A percentile compares a stretch with the other conserved stretches of the same genome.
phyloP scores from a whole-genome alignment of 2,113 vertebrate species.

The Pterocles burchelli region DNA sequence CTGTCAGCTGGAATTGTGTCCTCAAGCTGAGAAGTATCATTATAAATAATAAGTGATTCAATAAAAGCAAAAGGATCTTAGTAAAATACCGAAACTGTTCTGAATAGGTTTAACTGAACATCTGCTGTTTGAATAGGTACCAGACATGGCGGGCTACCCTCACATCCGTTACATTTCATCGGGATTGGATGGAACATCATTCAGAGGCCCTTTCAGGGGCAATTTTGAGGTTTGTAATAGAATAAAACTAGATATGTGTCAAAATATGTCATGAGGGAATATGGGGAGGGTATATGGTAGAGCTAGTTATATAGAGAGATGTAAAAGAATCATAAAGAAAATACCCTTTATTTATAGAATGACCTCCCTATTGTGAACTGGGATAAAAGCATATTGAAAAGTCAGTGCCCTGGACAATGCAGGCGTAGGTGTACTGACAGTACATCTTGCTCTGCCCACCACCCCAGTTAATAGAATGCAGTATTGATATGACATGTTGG shows the following conservation, averaged over 20 bases:
- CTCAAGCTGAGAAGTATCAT: constrained; percentile 31
- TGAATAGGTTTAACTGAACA: constrained; percentile 71
- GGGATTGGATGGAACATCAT: constrained; percentile 91
- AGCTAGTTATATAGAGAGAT: not conserved
- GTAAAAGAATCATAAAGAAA: not conserved
- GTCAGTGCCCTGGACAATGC: not conserved
- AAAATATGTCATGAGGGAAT: constrained; percentile 28
- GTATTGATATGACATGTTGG: not conserved
- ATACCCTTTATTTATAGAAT: not conserved
- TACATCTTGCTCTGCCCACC: not conserved
- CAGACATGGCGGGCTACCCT: constrained; percentile 92
- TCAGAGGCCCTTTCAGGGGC: constrained; percentile 86
- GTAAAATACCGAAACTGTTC: constrained; percentile 53
- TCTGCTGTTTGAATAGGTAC: constrained; percentile 81
- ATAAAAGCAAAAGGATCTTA: constrained; percentile 25
- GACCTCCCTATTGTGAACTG: not conserved
- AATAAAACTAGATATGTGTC: constrained; percentile 55
- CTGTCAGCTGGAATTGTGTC: not conserved
- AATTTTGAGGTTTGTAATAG: constrained; percentile 94
- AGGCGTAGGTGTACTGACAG: not conserved
- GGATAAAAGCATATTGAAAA: not conserved
- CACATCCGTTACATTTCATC: constrained; percentile 99
- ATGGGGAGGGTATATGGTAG: constrained; percentile 13
- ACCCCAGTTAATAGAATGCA: not conserved
- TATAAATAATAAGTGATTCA: not conserved